Conservation (phyloP, 2,888 invertebrate species). For the Ctena decussata region DNA sequence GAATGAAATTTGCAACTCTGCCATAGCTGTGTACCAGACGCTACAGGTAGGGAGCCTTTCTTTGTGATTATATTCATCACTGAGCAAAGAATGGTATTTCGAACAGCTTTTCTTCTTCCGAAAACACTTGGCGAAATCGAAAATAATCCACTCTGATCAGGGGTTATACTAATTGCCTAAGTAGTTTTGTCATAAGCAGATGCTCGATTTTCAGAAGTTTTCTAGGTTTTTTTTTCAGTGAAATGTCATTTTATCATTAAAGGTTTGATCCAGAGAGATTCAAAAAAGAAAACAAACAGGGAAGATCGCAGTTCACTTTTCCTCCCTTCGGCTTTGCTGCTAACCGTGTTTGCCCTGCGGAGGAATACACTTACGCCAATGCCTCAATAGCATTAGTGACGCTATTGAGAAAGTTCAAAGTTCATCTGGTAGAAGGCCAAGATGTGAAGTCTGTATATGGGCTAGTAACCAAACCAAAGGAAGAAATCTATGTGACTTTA, state of each 20-base stretch:
- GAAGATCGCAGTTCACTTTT: constrained; percentile 77
- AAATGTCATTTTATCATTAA: neutral
- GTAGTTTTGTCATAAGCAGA: too few relatives aligned
- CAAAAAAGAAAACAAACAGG: constrained; percentile 71
- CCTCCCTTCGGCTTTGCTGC: constrained; percentile 87
- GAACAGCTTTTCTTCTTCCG: too few relatives aligned
- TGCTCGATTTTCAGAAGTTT: too few relatives aligned
- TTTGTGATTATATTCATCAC: too few relatives aligned
- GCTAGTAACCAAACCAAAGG: constrained; percentile 85
- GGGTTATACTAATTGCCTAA: too few relatives aligned
- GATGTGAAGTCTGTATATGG: constrained; percentile 83
- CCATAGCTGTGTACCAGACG: too few relatives aligned
- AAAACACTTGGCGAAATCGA: too few relatives aligned
- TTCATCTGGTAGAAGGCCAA: constrained; percentile 75
- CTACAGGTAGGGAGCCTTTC: too few relatives aligned
- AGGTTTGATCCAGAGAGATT: constrained; percentile 78
- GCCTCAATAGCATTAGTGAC: constrained; percentile 77
- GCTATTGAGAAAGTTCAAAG: constrained; percentile 69
- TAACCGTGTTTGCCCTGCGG: constrained; percentile 82
- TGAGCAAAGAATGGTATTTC: too few relatives aligned
- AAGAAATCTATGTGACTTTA: constrained; percentile 86
- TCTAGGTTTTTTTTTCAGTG: too few relatives aligned
- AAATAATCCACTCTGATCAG: too few relatives aligned
- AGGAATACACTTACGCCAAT: constrained; percentile 80
- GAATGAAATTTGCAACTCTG: too few relatives aligned